These are phyloP conservation scores for Euwallacea fornicatus DNA, from an alignment of 1,140 invertebrate genomes.

Conservation along the genomic window DNA sequence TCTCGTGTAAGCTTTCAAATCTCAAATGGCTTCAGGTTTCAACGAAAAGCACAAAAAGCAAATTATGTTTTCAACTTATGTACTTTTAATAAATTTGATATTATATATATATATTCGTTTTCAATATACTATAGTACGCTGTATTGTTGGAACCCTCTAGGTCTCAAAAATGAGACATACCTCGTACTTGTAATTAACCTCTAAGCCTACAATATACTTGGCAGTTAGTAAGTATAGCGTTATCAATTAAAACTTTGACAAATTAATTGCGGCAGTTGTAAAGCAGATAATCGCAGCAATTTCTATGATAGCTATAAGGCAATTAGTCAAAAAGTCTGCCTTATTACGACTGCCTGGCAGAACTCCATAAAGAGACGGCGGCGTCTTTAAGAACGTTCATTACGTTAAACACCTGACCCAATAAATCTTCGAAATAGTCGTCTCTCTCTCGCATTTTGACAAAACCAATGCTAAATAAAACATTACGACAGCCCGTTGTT, in stretches of 20 bases:
- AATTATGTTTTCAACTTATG: too few relatives aligned
- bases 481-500: constrained; percentile 15
- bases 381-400: constrained; percentile 34
- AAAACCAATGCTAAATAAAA: constrained; percentile 37
- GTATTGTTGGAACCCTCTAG: too few relatives aligned
- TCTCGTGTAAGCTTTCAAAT: too few relatives aligned
- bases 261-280: constrained; percentile 17
- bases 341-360: constrained; percentile 11
- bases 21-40: too few relatives aligned
- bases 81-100: too few relatives aligned
- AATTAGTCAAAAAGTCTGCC: constrained; percentile 21
- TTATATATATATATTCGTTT: too few relatives aligned
- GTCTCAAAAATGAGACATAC: too few relatives aligned
- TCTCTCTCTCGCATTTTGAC: constrained; percentile 25
- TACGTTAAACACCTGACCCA: constrained; percentile 38
- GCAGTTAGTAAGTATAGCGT: background rate
- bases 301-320: constrained; percentile 29
- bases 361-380: constrained; percentile 20
- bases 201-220: too few relatives aligned
- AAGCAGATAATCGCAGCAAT: constrained; percentile 28
- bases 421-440: constrained; percentile 34
- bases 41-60: too few relatives aligned
- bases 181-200: too few relatives aligned
- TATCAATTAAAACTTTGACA: constrained; percentile 16
- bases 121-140: too few relatives aligned